phyloP scores from a whole-genome alignment of 2,888 invertebrate genomes.

The Eristalis tenax region DNA sequence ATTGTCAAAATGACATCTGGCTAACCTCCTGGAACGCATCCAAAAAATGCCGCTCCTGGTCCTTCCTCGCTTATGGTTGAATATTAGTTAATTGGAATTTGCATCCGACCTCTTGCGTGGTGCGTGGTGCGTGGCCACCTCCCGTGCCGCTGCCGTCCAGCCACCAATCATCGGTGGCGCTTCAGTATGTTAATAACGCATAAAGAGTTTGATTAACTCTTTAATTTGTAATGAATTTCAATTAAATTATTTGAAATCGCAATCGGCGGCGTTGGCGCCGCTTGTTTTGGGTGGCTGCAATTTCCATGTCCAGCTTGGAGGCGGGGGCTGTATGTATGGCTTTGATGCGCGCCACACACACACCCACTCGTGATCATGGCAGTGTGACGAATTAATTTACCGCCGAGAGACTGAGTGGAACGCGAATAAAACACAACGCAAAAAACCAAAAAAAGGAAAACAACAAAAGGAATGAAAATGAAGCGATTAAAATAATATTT shows the following conservation, averaged over 20 bases:
- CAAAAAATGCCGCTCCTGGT: conserved; percentile 34
- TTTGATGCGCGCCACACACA: background rate
- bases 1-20: conserved; percentile 4
- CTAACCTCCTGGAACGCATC: conserved; percentile 35
- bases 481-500: conserved; percentile 62
- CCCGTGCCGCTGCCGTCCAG: background rate
- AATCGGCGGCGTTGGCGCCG: conserved; percentile 10
- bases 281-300: background rate
- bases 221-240: conserved; percentile 71
- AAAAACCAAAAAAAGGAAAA: background rate
- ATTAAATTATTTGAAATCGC: conserved; percentile 69
- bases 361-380: background rate
- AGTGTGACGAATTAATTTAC: conserved; percentile 59
- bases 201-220: conserved; percentile 69
- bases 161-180: conserved; percentile 32
- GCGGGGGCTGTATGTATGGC: background rate
- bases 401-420: background rate
- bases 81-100: conserved; percentile 68
- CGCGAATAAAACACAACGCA: background rate
- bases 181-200: conserved; percentile 61
- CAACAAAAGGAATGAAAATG: conserved; percentile 29
- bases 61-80: conserved; percentile 37
- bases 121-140: background rate
- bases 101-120: conserved; percentile 29
- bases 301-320: background rate